phyloP scores from a whole-genome alignment of 2,797 vertebrate genomes.

The Scolopax bukidnonensis region DNA sequence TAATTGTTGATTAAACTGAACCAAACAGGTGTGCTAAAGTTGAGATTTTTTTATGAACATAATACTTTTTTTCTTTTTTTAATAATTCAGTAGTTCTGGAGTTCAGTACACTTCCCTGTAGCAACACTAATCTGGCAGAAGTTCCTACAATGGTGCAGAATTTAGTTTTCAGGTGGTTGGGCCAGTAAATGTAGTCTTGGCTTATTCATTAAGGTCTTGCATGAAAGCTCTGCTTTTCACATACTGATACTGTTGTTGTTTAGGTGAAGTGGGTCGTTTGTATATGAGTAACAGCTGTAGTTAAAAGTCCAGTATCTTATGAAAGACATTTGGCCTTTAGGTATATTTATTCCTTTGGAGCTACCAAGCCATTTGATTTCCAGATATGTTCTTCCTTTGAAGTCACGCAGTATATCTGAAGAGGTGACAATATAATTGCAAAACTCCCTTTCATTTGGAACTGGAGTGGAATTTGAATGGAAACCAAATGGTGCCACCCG shows the following conservation, averaged over 20 bases:
- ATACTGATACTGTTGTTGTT: neutral
- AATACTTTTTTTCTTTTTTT: too few relatives aligned
- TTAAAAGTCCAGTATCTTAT: neutral
- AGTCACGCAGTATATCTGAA: neutral
- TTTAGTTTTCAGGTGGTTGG: neutral
- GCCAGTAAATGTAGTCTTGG: neutral
- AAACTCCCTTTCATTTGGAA: neutral
- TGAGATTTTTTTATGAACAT: neutral
- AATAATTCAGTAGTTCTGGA: neutral
- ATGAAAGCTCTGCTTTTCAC: neutral
- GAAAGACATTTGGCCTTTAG: neutral
- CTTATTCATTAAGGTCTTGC: neutral
- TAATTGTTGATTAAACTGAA: neutral
- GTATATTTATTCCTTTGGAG: neutral
- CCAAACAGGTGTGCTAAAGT: neutral
- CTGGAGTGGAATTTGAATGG: neutral
- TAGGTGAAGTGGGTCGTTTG: neutral
- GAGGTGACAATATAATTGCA: neutral
- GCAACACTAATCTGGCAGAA: neutral
- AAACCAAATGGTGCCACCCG: neutral
- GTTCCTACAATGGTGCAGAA: neutral
- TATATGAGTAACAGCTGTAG: neutral
- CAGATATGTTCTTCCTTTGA: neutral
- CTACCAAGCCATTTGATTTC: neutral
- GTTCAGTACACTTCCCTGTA: neutral